These are phyloP conservation scores for Parapristionchus giblindavisi DNA, from an alignment of 2,888 invertebrate species.

Conservation along the genomic window DNA sequence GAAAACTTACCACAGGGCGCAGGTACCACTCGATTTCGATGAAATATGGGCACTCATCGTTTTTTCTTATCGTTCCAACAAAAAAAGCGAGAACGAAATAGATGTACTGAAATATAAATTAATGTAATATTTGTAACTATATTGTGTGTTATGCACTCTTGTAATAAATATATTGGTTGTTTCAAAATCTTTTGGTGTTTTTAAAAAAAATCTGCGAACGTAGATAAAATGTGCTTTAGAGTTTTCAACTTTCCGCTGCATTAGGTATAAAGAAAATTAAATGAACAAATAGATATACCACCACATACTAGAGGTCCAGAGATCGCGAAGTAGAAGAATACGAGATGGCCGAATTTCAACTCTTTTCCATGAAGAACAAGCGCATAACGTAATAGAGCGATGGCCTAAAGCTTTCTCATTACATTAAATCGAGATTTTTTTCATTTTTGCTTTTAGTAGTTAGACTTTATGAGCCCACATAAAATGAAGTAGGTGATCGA, in stretches of 20 bases:
- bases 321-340: background rate
- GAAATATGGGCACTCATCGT: conserved; percentile 37
- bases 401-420: conserved; percentile 2
- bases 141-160: too few relatives aligned
- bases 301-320: conserved; percentile 1
- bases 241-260: too few relatives aligned
- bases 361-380: conserved; percentile 23
- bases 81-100: conserved; percentile 18
- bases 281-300: too few relatives aligned
- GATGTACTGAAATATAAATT: conserved; percentile 20
- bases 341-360: background rate
- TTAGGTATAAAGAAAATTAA: too few relatives aligned
- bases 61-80: background rate
- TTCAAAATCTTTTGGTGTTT: too few relatives aligned
- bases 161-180: too few relatives aligned
- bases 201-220: too few relatives aligned
- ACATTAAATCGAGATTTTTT: background rate
- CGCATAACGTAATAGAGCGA: conserved; percentile 13
- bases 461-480: background rate
- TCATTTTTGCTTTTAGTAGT: background rate
- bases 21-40: conserved; percentile 34
- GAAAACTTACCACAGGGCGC: conserved; percentile 21
- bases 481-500: too few relatives aligned
- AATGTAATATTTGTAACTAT: too few relatives aligned
- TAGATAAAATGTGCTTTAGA: too few relatives aligned